These are phyloP conservation scores for Cotesia glomerata DNA, from an alignment of 1,140 invertebrate genomes.

Conservation along the genomic window DNA sequence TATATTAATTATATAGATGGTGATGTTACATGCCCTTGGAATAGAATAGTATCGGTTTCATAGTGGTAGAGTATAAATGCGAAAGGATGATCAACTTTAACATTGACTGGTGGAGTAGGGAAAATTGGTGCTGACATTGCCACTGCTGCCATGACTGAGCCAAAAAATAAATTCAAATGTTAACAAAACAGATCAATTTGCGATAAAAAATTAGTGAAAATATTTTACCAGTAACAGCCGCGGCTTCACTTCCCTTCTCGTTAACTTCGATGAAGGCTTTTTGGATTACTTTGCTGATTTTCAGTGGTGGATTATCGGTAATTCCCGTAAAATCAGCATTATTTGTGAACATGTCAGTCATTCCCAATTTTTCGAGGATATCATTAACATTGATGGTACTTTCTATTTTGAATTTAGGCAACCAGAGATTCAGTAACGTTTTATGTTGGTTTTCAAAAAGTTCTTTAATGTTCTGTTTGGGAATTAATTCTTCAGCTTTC, in stretches of 20 bases:
- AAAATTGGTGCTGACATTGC: not conserved
- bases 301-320: conserved; percentile 46
- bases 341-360: conserved; percentile 61
- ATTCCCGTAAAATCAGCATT: conserved; percentile 67
- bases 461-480: conserved; percentile 51
- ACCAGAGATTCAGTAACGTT: conserved; percentile 59
- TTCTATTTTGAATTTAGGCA: conserved; percentile 79
- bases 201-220: not conserved
- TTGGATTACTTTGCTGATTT: conserved; percentile 66
- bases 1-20: conserved; percentile 6
- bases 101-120: not conserved
- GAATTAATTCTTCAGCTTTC: conserved; percentile 57
- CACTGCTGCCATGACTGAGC: not conserved
- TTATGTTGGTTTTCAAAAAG: conserved; percentile 48
- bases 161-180: not conserved
- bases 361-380: conserved; percentile 64
- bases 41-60: conserved; percentile 4
- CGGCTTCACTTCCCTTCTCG: conserved; percentile 11
- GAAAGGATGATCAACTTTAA: conserved; percentile 12
- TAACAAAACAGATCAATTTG: no score
- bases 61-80: conserved; percentile 19
- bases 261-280: conserved; percentile 71
- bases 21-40: conserved; percentile 21
- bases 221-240: conserved; percentile 60
- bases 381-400: conserved; percentile 66